Percentiles rank a stretch among this genome's conserved stretches.
Evolutionary conservation across 2,888 invertebrate species (phyloP).

Genomic region (Zaprionus obscuricornis): DNA sequence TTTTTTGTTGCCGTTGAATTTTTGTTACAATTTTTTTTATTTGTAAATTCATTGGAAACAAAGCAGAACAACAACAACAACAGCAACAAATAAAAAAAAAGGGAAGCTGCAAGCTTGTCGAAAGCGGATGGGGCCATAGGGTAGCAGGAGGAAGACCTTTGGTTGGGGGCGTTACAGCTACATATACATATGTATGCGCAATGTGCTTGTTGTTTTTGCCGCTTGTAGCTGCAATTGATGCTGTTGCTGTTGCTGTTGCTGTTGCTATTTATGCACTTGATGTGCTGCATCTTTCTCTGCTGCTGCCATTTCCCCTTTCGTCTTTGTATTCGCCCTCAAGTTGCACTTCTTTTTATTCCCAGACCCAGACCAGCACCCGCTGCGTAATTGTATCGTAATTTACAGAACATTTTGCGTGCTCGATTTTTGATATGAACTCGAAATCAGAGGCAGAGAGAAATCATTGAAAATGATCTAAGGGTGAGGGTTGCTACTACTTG

Average conservation of each 20-base stretch:
- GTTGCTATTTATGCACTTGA: conserved; percentile 53
- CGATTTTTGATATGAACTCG: background rate
- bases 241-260: conserved; percentile 25
- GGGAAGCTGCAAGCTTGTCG: background rate
- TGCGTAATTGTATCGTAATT: conserved; percentile 7
- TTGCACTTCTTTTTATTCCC: background rate
- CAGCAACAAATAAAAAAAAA: too few species aligned
- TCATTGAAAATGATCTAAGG: too few species aligned
- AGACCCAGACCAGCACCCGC: conserved; percentile 1
- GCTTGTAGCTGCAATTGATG: conserved; percentile 10
- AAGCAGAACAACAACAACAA: conserved; percentile 11
- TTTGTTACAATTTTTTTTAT: conserved; percentile 39
- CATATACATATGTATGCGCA: conserved; percentile 2
- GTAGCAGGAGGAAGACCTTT: background rate
- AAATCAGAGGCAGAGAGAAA: too few species aligned
- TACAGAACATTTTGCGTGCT: conserved; percentile 27
- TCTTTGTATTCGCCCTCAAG: too few species aligned
- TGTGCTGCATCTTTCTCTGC: background rate
- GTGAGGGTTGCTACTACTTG: too few species aligned
- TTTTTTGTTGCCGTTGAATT: conserved; percentile 9
- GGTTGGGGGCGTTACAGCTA: background rate
- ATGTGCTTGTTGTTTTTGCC: conserved; percentile 9
- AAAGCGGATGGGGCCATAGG: background rate
- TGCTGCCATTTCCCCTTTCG: background rate
- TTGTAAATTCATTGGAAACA: conserved; percentile 35